Evolutionary conservation across 2,888 invertebrate genomes (phyloP).

Genomic region (Pecten maximus): DNA sequence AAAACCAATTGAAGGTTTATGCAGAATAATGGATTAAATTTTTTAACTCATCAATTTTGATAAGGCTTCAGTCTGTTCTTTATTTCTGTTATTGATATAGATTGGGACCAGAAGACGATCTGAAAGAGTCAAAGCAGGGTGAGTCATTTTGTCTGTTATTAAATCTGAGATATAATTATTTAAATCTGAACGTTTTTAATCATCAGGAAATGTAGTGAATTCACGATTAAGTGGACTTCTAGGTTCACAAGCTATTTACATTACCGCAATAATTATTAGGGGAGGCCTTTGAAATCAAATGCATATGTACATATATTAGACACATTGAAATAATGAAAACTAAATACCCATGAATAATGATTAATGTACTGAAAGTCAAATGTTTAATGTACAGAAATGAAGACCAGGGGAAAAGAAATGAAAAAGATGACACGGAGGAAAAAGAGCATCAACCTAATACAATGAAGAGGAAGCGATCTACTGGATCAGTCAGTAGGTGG

Average conservation of each 20-base stretch:
- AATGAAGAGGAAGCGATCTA: constrained; percentile 8
- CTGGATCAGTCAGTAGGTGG: background rate
- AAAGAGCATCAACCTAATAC: background rate
- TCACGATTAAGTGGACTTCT: no score
- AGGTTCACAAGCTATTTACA: no score
- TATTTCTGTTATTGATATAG: background rate
- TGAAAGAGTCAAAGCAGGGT: background rate
- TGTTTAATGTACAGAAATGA: background rate
- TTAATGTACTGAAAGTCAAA: background rate
- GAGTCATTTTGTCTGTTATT: background rate
- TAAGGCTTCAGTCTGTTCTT: no score
- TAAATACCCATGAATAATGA: background rate
- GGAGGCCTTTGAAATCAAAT: no score
- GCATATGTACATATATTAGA: background rate
- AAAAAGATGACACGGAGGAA: background rate
- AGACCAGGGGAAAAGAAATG: background rate
- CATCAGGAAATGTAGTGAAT: no score
- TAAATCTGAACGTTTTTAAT: no score
- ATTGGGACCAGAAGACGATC: constrained; percentile 16
- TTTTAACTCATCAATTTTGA: no score
- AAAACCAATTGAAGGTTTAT: no score
- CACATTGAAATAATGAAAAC: background rate
- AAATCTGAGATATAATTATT: no score
- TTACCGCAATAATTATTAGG: no score
- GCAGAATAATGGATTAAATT: no score